Evolutionary conservation across 2,888 invertebrate genomes (phyloP).

Genomic region (Dasypogon diadema): DNA sequence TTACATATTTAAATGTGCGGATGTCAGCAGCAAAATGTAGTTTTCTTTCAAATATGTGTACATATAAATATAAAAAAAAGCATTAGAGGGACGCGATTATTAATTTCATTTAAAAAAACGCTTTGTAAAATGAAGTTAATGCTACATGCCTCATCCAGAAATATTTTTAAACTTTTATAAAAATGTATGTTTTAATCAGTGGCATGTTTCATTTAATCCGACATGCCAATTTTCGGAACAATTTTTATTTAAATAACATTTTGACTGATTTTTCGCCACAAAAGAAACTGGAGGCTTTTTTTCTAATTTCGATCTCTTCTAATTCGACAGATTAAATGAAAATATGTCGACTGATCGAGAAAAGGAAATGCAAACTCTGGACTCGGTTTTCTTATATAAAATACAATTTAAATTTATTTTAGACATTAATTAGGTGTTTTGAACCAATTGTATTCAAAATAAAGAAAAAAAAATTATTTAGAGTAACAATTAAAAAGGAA

Average conservation of each 20-base stretch:
- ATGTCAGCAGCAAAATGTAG: constrained; percentile 40
- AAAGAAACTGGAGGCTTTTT: constrained; percentile 26
- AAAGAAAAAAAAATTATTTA: background rate
- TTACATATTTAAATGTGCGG: constrained; percentile 32
- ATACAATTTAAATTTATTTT: background rate
- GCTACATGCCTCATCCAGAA: background rate
- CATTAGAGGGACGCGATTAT: background rate
- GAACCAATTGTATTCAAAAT: background rate
- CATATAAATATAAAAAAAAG: background rate
- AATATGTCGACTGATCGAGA: constrained; percentile 46
- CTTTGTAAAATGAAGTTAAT: background rate
- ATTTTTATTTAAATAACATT: constrained; percentile 18
- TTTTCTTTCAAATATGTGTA: background rate
- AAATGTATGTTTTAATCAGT: constrained; percentile 18
- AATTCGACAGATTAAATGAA: constrained; percentile 47
- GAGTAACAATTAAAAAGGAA: background rate
- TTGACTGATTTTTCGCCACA: constrained; percentile 29
- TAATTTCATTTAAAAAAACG: background rate
- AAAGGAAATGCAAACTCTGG: constrained; percentile 43
- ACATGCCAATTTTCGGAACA: constrained; percentile 17
- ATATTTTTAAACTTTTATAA: too few species aligned
- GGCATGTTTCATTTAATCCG: constrained; percentile 34
- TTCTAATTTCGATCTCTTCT: constrained; percentile 43
- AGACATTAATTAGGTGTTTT: background rate
- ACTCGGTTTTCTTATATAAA: constrained; percentile 2